Base-by-base conservation (phyloP, 2,888 invertebrate genomes). In the Eristalinus sepulchralis region DNA sequence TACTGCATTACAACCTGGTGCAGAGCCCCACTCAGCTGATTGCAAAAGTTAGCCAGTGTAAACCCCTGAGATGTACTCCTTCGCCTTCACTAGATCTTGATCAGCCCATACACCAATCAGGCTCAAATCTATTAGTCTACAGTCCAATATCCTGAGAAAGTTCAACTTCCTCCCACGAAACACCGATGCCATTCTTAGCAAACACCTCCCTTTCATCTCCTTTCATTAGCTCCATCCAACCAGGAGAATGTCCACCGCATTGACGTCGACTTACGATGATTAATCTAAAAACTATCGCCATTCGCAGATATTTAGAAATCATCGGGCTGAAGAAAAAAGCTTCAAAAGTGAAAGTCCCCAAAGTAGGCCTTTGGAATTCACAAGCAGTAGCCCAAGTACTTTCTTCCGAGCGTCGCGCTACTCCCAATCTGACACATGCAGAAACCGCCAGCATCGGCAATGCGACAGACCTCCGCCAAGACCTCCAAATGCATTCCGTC, bases 341-440 rank as follows among this genome's bases (percentile, higher is more conserved):
- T 17, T 47, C 47, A 47, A 66, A 66, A 66, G 66, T 66, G 66
- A 66, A 66, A 66, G 66, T 10, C 9, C 66, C 10, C 13, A 24
- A 11, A 10, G 47, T 66, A 66, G 66, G 66, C 66, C 66, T 66
- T 53, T 27, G 66, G n/a, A 64, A 39, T 39, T 39, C 64, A 24
- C 20, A 62, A 64, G 11, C 31, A n/a, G 31, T 20, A 20, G 24
- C 6, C 20, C 39, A 24, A 39, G 22, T 64, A 64, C 47, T 47
- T 47, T 47, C 47, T 17, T 47, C 47, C 17, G 0, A 47, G 47
- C 47, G 34, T 8, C 47, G 47, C n/a, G n/a, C 8, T 47, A 17
- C 17, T n/a, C 17, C 17, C 47, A 17, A 47, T 17, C 47, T 17
- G 17, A n/a, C 17, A 47, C 17, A 47, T 47, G 47, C 47, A 47